Base-by-base conservation (phyloP, 2,797 vertebrate species). In the Cossypha dichroa region DNA sequence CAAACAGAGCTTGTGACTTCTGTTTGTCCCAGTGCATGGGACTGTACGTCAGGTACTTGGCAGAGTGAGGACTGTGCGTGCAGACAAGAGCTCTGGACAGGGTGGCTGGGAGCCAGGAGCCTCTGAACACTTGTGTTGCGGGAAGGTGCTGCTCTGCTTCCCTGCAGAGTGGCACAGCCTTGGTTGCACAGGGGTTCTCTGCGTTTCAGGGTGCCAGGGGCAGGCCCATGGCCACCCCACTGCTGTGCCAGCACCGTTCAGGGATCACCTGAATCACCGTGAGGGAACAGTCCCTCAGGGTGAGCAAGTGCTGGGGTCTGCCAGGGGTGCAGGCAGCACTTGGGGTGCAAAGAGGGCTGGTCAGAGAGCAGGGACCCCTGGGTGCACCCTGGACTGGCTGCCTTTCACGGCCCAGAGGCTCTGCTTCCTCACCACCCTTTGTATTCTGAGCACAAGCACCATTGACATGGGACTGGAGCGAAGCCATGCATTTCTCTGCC, bases 381-480 rank as follows among this genome's bases (percentile, higher is more conserved):
- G 69, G 81, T 85, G 85, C 91, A 75, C 77, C 49, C 92, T 2
- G 3, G 80, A 82, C 72, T 15, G 33, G 58, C 68, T 93, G 84
- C 82, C 64, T 96, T 90, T 94, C 87, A 80, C 13, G 1, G 13
- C 66, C 85, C 18, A 73, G 91, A 96, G 91, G 58, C 85, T 85
- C 85, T 23, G 15, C 89, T 97, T 97, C 94, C 93, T 95, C 77
- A 48, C 70, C 34, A 88, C 92, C 92, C 93, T 97, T 97, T 97
- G 97, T 97, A 96, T 96, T 96, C 96, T 17, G 70, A 86, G 96
- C 95, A 97, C 94, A 96, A 93, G 94, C 72, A 46, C 85, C 90
- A 92, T 92, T 95, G 96, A 96, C 92, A 90, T 56, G 83, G 78
- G 75, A 83, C 90, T 97, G 97, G 97, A 97, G 43, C 72, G 9